Evolutionary conservation across 2,113 vertebrate genomes (phyloP), one percentile per base, ranked within the genome.

Genomic region (Deroptyus accipitrinus): DNA sequence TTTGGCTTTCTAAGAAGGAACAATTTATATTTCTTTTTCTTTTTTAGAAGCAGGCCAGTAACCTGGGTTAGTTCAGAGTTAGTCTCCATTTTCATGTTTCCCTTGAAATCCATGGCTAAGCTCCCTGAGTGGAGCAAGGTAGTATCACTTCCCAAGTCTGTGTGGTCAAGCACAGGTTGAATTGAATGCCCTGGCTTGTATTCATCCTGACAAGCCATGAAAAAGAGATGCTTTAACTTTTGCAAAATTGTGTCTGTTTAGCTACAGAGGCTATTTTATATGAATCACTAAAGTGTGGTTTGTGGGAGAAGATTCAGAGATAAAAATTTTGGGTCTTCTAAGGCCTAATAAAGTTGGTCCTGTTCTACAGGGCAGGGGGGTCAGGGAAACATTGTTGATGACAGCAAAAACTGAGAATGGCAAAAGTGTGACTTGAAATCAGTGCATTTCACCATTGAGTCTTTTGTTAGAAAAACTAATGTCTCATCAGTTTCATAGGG

Each of bases 391-490:
- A 10, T 25, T 83, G 88, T 78, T 3, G 46, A 78, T 51, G 77
- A 14, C 42, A 92, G 90, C 94, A 94, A 88, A 90, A 90, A 54
- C 11, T 10, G 55, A 93, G 49, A 30, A 2, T 79, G 81, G 80
- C 62, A 86, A 82, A 97, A 95, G 69, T 44, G 70, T 78, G 78
- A 73, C 89, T 84, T 94, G 92, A 89, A 96, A 80, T 85, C 12
- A 3, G 57, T 62, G 54, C 77, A 67, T 96, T 93, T 93, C 94
- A 86, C 92, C 80, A 66, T 66, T 46, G 81, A 55, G 72, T 44
- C 17, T 87, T 83, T 74, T 41, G 59, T 76, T 57, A 57, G 74
- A 91, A 94, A 92, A 76, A 35, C 5, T 73, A 30, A 41, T 4
- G n/a, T 33, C 88, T 95, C 90, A 68, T 86, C 83, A 72, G 42